Evolutionary conservation across 2,113 vertebrate species (phyloP), one percentile per base, ranked within the genome.

Genomic region (Pavo muticus): DNA sequence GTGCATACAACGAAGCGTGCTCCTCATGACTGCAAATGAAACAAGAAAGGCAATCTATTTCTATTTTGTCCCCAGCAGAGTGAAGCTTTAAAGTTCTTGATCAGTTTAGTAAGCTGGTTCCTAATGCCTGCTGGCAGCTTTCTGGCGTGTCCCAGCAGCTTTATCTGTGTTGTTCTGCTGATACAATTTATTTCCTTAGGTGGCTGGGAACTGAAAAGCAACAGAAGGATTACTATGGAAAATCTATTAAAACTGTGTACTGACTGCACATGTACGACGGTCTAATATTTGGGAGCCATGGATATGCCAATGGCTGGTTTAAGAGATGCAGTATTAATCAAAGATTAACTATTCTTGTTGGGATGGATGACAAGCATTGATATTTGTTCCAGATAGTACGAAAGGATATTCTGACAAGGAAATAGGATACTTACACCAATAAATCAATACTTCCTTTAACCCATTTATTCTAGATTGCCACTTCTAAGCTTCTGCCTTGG

Each of bases 271-370:
- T 11, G 15, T 82, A 57, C 44, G 78, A n/a, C 35, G 59, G 64
- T 47, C 61, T 44, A 65, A 64, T 64, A 87, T 68, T 40, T 20
- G 45, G 72, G 20, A 95, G 60, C 42, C 50, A 72, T 14, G 30
- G 85, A 97, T 93, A 95, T 90, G 61, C 23, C 52, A 73, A 48
- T 72, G 44, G 16, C 72, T 77, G 17, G 7, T 37, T 93, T 84
- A 91, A 52, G 64, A 88, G 59, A 56, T 10, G 10, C 23, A 52
- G n/a, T 90, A 77, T 91, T 83, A 86, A 83, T 69, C 68, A 47
- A 74, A 80, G 47, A 80, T 90, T 91, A 86, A 47, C 5, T 77
- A 27, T 68, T 50, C 72, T 80, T 3, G 1, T 39, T 91, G 50
- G n/a, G 72, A 74, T 69, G 56, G 75, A 40, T 77, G 75, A 77